Conservation (phyloP, 2,113 vertebrate genomes). For the Aspidoscelis tigris region DNA sequence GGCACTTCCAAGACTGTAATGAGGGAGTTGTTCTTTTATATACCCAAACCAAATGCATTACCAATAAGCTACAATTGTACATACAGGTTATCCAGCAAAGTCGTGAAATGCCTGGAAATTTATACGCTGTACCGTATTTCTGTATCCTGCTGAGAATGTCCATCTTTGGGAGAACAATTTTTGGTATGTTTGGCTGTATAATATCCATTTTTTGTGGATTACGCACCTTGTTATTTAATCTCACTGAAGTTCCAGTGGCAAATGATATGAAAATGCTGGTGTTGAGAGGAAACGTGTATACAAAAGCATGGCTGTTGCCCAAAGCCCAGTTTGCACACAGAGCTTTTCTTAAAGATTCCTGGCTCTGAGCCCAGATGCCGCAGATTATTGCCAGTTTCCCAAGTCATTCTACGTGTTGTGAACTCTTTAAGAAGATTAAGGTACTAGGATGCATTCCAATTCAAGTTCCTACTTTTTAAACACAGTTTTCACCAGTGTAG, state of each 20-base stretch:
- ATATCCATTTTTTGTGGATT: neutral
- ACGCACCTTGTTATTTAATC: constrained; percentile 5
- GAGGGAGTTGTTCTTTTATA: too few species aligned
- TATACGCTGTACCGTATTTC: neutral
- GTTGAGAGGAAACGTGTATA: constrained; percentile 36
- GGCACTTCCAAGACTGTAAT: too few species aligned
- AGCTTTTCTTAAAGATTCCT: constrained; percentile 37
- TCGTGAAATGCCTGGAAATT: too few species aligned
- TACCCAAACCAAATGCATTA: too few species aligned
- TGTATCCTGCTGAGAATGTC: neutral
- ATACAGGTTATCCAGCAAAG: too few species aligned
- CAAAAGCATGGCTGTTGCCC: constrained; percentile 37
- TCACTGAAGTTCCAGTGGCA: constrained; percentile 30
- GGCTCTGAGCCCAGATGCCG: constrained; percentile 35
- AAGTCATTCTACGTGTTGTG: constrained; percentile 7
- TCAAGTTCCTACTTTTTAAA: neutral
- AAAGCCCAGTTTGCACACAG: constrained; percentile 26
- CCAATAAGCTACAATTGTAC: too few species aligned
- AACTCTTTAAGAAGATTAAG: constrained; percentile 12
- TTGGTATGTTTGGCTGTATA: constrained; percentile 17
- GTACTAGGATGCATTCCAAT: neutral
- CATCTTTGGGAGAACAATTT: constrained; percentile 6
- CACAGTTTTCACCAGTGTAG: neutral
- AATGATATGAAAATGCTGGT: constrained; percentile 19
- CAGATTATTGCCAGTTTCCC: neutral